Percentiles rank a stretch among this genome's conserved stretches.
phyloP scores from a whole-genome alignment of 1,140 invertebrate species.

The Macrotrachela quadricornifera region DNA sequence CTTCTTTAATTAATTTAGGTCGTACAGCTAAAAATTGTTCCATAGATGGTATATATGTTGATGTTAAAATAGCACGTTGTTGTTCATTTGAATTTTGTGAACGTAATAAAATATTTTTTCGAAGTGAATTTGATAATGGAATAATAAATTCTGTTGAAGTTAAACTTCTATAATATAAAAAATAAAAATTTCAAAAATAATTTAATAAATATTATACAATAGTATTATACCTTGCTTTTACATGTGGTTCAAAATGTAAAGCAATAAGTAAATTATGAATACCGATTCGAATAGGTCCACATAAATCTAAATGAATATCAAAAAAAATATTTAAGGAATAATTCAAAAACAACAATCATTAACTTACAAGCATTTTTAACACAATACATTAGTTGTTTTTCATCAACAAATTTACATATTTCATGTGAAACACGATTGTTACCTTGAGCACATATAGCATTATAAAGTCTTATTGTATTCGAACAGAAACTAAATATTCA shows the following conservation, averaged over 20 bases:
- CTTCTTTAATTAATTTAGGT: constrained; percentile 67
- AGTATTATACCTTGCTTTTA: no score
- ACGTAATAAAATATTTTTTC: no score
- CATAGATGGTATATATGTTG: no score
- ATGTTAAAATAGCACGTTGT: no score
- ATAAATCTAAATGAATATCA: constrained; percentile 64
- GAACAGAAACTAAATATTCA: constrained; percentile 57
- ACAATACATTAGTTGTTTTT: constrained; percentile 85
- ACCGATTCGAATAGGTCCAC: constrained; percentile 73
- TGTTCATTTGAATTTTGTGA: no score
- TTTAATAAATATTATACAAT: no score
- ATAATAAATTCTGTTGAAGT: constrained; percentile 66
- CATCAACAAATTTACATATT: constrained; percentile 81
- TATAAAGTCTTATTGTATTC: constrained; percentile 79
- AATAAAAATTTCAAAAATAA: constrained; percentile 34
- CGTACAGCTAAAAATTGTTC: constrained; percentile 50
- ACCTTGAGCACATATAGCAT: constrained; percentile 87
- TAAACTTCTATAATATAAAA: constrained; percentile 66
- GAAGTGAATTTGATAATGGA: constrained; percentile 42
- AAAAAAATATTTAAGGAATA: neutral
- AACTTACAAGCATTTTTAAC: constrained; percentile 59
- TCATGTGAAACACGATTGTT: constrained; percentile 82
- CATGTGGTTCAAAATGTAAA: constrained; percentile 54
- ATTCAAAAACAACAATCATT: neutral
- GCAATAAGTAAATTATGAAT: constrained; percentile 91